These are phyloP conservation scores for Amazona guildingii DNA, from an alignment of 2,113 vertebrate species.

Conservation along the genomic window DNA sequence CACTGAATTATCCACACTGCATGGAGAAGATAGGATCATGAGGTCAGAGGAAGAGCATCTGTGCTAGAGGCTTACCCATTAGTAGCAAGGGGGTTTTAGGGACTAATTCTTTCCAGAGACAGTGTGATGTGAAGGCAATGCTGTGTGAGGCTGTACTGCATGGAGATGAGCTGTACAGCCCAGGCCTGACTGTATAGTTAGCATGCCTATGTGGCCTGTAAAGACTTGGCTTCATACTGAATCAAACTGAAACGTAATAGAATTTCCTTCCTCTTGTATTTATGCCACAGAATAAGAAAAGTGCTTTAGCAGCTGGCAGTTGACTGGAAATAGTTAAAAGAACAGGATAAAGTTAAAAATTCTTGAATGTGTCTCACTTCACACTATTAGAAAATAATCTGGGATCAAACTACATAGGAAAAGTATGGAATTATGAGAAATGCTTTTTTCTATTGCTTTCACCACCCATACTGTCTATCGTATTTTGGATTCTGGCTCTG, in stretches of 20 bases:
- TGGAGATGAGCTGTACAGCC: fast-evolving
- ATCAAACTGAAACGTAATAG: background rate
- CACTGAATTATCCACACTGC: background rate
- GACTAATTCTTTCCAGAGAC: background rate
- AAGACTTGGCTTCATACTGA: background rate
- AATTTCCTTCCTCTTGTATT: background rate
- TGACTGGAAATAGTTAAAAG: background rate
- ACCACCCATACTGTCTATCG: background rate
- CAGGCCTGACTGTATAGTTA: background rate
- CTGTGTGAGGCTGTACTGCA: background rate
- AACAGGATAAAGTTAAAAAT: background rate
- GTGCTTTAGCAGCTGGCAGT: background rate
- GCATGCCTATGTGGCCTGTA: background rate
- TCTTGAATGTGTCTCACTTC: background rate
- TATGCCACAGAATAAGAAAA: background rate
- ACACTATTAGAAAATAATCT: constrained; percentile 11
- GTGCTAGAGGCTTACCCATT: background rate
- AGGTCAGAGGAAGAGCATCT: background rate
- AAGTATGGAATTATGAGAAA: background rate
- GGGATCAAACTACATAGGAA: background rate
- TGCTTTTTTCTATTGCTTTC: background rate
- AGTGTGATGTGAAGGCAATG: background rate
- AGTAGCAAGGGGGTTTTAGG: background rate
- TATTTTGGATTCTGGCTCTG: background rate
- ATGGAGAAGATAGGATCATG: background rate